Evolutionary conservation across 2,888 invertebrate species (phyloP), one percentile per base, ranked within the genome.

Genomic region (Pantelozetes paolii): DNA sequence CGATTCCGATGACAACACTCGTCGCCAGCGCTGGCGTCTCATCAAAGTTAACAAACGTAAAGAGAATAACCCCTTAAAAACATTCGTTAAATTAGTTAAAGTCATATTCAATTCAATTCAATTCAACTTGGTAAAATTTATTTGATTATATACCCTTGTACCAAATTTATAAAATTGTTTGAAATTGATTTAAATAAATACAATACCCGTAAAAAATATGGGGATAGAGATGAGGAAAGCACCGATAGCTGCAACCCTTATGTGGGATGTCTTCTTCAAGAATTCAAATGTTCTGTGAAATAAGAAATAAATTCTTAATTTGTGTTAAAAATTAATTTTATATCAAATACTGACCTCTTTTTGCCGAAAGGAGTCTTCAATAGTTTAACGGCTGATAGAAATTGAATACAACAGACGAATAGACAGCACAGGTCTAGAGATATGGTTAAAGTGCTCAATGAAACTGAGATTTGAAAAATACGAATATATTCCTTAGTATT

Each of bases 151-250:
- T n/a, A n/a, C n/a, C n/a, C n/a, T n/a, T n/a, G n/a, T n/a, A n/a
- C n/a, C n/a, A n/a, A n/a, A n/a, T n/a, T n/a, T n/a, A n/a, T n/a
- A n/a, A n/a, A n/a, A n/a, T n/a, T n/a, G n/a, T n/a, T n/a, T n/a
- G n/a, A n/a, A n/a, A n/a, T n/a, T n/a, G 20, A 18, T 57, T 11
- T 50, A n/a, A 11, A 50, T 50, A 5, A 18, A 8, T 57, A 26
- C 8, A 84, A 84, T 84, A 93, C 94, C 92, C 83, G 94, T 91
- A 82, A 94, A 86, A 84, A 94, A 94, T 78, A 93, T 90, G 78
- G 94, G 94, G 85, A 95, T 92, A 75, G 94, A 94, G 81, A 94
- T 89, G 82, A 94, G 94, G 84, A 94, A 94, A 77, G 94, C 94
- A 79, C 92, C 91, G 77, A 94, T 91, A 72, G 94, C 94, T 81